Percentiles rank a stretch among this genome's conserved stretches.
Evolutionary conservation across 2,797 vertebrate species (phyloP).

Genomic region (Microcaecilia unicolor): DNA sequence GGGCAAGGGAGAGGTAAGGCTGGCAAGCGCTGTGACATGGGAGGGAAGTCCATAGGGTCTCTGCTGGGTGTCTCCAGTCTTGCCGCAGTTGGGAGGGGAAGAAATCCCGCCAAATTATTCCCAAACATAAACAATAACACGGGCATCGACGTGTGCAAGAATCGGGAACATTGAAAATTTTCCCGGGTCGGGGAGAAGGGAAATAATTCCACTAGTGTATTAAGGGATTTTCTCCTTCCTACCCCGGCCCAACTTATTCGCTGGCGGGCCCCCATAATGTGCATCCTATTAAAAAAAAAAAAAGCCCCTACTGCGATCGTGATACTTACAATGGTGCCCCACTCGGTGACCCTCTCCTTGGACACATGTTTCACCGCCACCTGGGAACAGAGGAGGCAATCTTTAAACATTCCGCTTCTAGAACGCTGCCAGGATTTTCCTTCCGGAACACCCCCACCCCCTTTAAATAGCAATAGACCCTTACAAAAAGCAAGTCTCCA

Average conservation of each 20-base stretch:
- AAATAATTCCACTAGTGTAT: background rate
- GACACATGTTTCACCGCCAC: conserved; percentile 89
- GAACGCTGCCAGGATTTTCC: background rate
- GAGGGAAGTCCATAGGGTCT: background rate
- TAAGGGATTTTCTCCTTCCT: background rate
- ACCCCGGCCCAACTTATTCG: too few species aligned
- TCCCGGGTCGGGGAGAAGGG: too few species aligned
- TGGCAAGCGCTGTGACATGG: too few species aligned
- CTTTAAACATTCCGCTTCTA: background rate
- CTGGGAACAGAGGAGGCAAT: conserved; percentile 36
- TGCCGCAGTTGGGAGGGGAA: background rate
- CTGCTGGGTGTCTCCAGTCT: background rate
- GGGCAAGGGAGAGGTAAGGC: background rate
- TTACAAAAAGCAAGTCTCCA: too few species aligned
- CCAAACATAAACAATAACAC: conserved; percentile 20
- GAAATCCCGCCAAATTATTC: conserved; percentile 17
- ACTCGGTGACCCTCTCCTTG: conserved; percentile 86
- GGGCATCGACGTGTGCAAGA: background rate
- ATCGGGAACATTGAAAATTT: too few species aligned
- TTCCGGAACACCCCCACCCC: background rate
- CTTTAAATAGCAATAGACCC: background rate
- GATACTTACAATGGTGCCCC: conserved; percentile 80
- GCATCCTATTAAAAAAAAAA: too few species aligned
- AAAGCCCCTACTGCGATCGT: too few species aligned
- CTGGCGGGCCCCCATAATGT: too few species aligned